Evolutionary conservation across 2,113 vertebrate genomes (phyloP), one percentile per base, ranked within the genome.

Genomic region (Lota lota): DNA sequence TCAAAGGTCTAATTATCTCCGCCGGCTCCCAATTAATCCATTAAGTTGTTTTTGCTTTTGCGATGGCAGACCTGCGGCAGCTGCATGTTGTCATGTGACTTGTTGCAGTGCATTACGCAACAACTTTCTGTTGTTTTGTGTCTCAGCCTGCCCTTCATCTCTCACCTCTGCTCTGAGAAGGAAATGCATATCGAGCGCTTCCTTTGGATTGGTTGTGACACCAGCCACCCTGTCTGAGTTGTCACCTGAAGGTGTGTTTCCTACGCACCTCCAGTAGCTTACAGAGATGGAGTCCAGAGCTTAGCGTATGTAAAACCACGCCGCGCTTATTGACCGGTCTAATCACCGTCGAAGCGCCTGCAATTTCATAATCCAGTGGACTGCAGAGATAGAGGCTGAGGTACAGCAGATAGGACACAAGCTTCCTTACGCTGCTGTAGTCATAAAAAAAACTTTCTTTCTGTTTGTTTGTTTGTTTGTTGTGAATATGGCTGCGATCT

Each of bases 1-100:
- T 94, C 95, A 93, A 91, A 95, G 94, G 95, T 93, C 93, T 95
- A 94, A 97, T 99, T 98, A 98, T 95, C 94, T 95, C 93, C 90
- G 93, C 91, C 94, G 95, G 93, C 86, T 95, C 83, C 94, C 95
- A 97, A 97, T 99, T 97, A 97, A 95, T 96, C 93, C 92, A 93
- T 94, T 94, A 92, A 95, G 91, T 94, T 95, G 93, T 95, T 97
- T 95, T 93, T 91, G 90, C 93, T 95, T 86, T 47, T 47, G 40
- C 81, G 91, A 93, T 94, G 94, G 93, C 93, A 94, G 88, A 92
- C 91, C 89, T 91, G 77, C 91, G 85, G 90, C 87, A 68, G 66
- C 64, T 10, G 66, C 64, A 78, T 84, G 85, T 88, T 84, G 7
- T 33, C 28, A 33, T 6, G 28, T 33, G 28, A 85, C 83, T 79